A percentile compares a stretch with the other conserved stretches of the same genome.
These are phyloP conservation scores for Eilema depressum DNA, from an alignment of 2,888 invertebrate genomes.

Conservation along the genomic window DNA sequence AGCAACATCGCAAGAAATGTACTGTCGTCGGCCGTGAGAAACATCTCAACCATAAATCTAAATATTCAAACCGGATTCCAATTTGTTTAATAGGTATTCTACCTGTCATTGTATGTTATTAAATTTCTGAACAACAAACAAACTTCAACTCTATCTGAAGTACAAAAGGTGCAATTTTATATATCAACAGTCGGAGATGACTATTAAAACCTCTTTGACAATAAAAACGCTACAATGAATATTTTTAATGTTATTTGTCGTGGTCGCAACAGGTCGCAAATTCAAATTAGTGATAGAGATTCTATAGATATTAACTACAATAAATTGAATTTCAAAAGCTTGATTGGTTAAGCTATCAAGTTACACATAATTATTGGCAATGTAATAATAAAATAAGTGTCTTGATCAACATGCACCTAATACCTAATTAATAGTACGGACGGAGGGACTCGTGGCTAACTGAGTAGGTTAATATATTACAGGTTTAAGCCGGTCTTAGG, in stretches of 20 bases:
- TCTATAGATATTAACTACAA: background rate
- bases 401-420: no score
- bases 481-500: no score
- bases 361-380: no score
- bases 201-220: conserved; percentile 5
- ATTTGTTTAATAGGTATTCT: conserved; percentile 38
- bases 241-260: conserved; percentile 38
- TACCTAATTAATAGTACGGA: no score
- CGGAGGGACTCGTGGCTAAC: no score
- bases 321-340: background rate
- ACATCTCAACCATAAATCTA: conserved; percentile 38
- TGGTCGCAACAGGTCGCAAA: conserved; percentile 23
- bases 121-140: conserved; percentile 11
- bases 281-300: conserved; percentile 11
- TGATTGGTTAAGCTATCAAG: background rate
- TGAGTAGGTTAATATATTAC: no score
- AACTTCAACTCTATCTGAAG: conserved; percentile 20
- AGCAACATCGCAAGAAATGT: conserved; percentile 28
- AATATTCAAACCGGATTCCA: conserved; percentile 46
- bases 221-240: conserved; percentile 35
- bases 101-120: conserved; percentile 41
- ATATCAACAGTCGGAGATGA: background rate
- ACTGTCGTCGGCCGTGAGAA: conserved; percentile 35
- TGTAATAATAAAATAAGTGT: no score
- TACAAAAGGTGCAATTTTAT: background rate